These are phyloP conservation scores for Corydoras sp. DNA, from an alignment of 2,113 vertebrate species.

Conservation along the genomic window DNA sequence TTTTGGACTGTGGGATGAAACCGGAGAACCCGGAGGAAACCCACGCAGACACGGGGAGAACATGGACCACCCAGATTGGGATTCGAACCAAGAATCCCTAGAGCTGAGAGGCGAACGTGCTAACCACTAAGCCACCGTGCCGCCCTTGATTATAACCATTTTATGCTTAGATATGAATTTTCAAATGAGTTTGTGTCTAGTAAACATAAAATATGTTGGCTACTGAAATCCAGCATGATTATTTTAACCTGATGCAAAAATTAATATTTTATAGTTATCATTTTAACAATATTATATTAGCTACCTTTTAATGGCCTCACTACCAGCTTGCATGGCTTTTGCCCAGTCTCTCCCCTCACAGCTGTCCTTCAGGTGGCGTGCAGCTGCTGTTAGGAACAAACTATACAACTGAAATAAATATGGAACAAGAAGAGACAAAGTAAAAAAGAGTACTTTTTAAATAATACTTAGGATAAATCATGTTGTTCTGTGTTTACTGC, in stretches of 20 bases:
- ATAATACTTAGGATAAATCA: neutral
- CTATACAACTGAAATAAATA: conserved; percentile 73
- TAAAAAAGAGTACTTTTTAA: neutral
- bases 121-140: no score
- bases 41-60: no score
- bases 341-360: conserved; percentile 69
- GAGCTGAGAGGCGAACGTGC: no score
- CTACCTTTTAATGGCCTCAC: conserved; percentile 82
- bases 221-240: no score
- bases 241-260: neutral
- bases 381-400: conserved; percentile 83
- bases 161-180: no score
- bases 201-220: no score
- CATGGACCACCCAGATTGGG: no score
- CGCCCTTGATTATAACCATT: no score
- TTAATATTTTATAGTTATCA: neutral
- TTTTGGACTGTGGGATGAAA: no score
- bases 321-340: conserved; percentile 79
- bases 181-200: no score
- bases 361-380: conserved; percentile 59
- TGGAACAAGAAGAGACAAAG: neutral
- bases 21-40: no score
- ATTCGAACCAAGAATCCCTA: no score
- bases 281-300: conserved; percentile 17
- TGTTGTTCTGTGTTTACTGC: conserved; percentile 65